Base-by-base conservation (phyloP, 1,140 invertebrate genomes). In the Heliconius hermathena region DNA sequence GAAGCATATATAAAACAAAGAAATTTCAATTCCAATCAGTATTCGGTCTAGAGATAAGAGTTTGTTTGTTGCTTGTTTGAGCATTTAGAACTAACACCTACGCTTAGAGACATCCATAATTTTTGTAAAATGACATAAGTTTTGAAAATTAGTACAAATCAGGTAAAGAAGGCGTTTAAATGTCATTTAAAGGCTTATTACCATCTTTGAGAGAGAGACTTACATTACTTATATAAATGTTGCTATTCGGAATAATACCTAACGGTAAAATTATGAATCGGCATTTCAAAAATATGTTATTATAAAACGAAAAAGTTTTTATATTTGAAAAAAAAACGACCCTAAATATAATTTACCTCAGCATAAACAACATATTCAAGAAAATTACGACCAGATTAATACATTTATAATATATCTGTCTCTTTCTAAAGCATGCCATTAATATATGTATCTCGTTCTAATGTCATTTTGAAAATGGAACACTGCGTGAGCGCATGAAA, bases 331-430 rank as follows among this genome's bases (percentile, higher is more conserved):
- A 80, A 83, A 73, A 77, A 71, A 72, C 41, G 75, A 77, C 74
- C 76, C 76, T 76, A 83, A 84, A 87, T 84, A 84, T 85, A 84
- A 87, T 87, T 84, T 87, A 83, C 83, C 75, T 84, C 80, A 82
- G 82, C 87, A 88, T 88, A 90, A 89, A 92, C 89, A 90, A 89
- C 88, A 90, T 92, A 90, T 90, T 88, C 83, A 85, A 84, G 73
- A 89, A 89, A 93, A 89, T 91, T 93, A 93, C 85, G 88, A 90
- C 77, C 82, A 86, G 91, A 93, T 92, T 93, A 93, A 93, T 91
- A 92, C 91, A 92, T 93, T 92, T 90, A 91, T 93, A 89, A 90
- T 85, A 77, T 72, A 22, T 5, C 71, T 75, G 20, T 92, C 91
- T 54, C 84, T 81, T 72, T 92, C 85, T 71, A 38, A 84, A 85